Percentiles rank a stretch among this genome's conserved stretches.
phyloP scores from a whole-genome alignment of 2,888 invertebrate species.

The Drosophila kuntzei region DNA sequence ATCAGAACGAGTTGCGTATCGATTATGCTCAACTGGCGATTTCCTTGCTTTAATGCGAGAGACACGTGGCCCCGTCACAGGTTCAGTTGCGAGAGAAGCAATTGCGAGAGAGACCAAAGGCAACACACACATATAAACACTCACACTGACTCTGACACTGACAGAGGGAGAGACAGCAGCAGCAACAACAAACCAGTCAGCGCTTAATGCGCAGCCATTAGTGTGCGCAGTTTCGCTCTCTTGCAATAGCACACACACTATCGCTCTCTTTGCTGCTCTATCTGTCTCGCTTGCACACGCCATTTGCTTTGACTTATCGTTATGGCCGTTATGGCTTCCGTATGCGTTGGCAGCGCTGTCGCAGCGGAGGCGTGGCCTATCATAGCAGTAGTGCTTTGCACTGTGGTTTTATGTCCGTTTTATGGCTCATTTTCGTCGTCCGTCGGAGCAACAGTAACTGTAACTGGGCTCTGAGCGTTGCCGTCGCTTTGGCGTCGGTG shows the following conservation, averaged over 20 bases:
- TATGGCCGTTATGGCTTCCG: slow-evolving; percentile 86
- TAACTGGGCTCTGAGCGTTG: slow-evolving; percentile 57
- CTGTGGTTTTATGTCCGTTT: slow-evolving; percentile 73
- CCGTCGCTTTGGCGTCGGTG: slow-evolving; percentile 75
- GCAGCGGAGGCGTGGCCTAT: slow-evolving; percentile 79
- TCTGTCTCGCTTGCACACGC: slow-evolving; percentile 66
- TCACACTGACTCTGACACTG: slow-evolving; percentile 4
- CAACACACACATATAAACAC: slow-evolving; percentile 9
- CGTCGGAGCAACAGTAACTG: slow-evolving; percentile 57
- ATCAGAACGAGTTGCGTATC: slow-evolving; percentile 76
- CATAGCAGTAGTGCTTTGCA: slow-evolving; percentile 73
- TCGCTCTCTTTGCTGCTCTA: slow-evolving; percentile 43
- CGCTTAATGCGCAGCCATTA: slow-evolving; percentile 66
- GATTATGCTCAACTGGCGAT: slow-evolving; percentile 81
- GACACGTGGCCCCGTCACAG: slow-evolving; percentile 77
- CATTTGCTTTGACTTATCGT: slow-evolving; percentile 83
- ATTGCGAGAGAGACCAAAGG: slow-evolving; percentile 28
- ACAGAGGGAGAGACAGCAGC: slow-evolving; percentile 21
- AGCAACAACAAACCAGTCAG: slow-evolving; percentile 40
- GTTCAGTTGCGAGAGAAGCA: slow-evolving; percentile 33
- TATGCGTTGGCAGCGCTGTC: slow-evolving; percentile 65
- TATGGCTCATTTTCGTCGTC: slow-evolving; percentile 76
- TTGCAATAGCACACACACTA: slow-evolving; percentile 15
- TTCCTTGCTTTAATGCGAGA: slow-evolving; percentile 77
- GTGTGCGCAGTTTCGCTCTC: slow-evolving; percentile 67